phyloP scores from a whole-genome alignment of 1,140 invertebrate genomes.

The Chelonus insularis region DNA sequence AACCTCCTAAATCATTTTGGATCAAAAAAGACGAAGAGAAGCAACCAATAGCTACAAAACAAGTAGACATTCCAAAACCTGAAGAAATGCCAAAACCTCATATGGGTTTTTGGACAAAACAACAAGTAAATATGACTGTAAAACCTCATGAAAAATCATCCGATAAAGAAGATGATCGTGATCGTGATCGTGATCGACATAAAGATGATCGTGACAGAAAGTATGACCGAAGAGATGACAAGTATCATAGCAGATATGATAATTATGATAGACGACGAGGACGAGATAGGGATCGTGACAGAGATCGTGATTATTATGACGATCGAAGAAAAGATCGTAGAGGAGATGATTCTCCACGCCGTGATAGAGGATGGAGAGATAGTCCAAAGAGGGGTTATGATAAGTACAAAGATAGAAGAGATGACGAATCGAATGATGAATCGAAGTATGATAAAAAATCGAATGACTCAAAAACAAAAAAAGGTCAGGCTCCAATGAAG shows the following conservation, averaged over 20 bases:
- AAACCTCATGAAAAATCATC: conserved; percentile 42
- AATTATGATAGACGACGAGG: conserved; percentile 54
- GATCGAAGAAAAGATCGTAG: conserved; percentile 48
- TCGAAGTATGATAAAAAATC: conserved; percentile 59
- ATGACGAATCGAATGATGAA: conserved; percentile 50
- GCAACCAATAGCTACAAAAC: conserved; percentile 26
- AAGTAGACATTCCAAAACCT: conserved; percentile 44
- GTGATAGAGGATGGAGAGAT: conserved; percentile 50
- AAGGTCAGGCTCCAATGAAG: conserved; percentile 35
- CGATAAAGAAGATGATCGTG: conserved; percentile 42
- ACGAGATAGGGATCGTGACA: conserved; percentile 41
- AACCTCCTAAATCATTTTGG: conserved; percentile 57
- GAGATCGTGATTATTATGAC: conserved; percentile 52
- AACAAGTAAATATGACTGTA: conserved; percentile 54
- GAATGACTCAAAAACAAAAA: conserved; percentile 44
- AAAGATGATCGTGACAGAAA: conserved; percentile 43
- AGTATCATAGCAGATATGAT: conserved; percentile 50
- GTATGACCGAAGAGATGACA: conserved; percentile 54
- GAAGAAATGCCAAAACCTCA: conserved; percentile 59
- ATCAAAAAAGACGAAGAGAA: conserved; percentile 57
- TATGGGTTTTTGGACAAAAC: conserved; percentile 60
- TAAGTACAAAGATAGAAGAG: conserved; percentile 48
- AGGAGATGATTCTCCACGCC: conserved; percentile 50
- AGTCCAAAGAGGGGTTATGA: conserved; percentile 54
- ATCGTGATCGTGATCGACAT: conserved; percentile 42